These are phyloP conservation scores for Leucopsar rothschildi DNA, from an alignment of 2,113 vertebrate species.

Conservation along the genomic window DNA sequence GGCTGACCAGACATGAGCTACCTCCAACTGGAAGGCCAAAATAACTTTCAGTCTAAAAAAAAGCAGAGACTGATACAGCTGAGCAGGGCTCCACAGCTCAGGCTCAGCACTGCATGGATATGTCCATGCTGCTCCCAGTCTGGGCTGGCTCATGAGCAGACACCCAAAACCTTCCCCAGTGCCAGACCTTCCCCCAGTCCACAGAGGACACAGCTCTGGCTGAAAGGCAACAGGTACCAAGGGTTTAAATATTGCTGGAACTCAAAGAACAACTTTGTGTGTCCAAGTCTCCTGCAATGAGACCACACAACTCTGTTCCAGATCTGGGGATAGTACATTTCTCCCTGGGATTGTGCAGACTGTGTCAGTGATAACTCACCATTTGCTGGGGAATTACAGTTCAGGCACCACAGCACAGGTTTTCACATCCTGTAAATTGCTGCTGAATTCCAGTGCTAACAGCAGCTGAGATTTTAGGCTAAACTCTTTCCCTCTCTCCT, in stretches of 20 bases:
- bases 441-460: background rate
- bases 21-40: constrained; percentile 9
- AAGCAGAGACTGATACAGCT: background rate
- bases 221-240: background rate
- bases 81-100: background rate
- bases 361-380: background rate
- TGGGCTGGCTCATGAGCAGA: background rate
- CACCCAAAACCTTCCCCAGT: background rate
- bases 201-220: background rate
- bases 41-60: background rate
- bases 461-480: background rate
- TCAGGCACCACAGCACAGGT: background rate
- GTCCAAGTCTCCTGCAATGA: background rate
- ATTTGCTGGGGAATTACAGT: background rate
- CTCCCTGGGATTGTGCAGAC: background rate
- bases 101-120: background rate
- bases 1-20: background rate
- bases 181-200: background rate
- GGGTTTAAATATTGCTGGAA: background rate
- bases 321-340: background rate
- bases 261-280: background rate
- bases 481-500: background rate
- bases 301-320: background rate
- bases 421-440: background rate
- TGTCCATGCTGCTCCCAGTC: background rate